Percentiles rank a stretch among this genome's conserved stretches.
phyloP scores from a whole-genome alignment of 2,113 vertebrate genomes.

The Platysternon megacephalum region DNA sequence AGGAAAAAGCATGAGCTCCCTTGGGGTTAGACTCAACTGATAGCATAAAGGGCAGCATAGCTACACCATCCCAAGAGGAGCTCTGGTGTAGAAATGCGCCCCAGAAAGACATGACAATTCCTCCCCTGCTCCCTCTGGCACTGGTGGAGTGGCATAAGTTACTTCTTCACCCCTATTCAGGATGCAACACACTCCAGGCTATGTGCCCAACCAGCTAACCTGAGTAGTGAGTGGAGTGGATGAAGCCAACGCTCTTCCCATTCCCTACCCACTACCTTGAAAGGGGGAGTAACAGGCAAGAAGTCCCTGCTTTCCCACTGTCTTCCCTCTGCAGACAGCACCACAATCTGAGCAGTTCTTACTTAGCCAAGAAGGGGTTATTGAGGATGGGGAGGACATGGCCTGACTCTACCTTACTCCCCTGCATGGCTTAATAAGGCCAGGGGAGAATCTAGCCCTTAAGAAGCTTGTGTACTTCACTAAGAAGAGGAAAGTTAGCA shows the following conservation, averaged over 20 bases:
- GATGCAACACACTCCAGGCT: rapidly evolving
- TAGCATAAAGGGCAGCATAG: neutral
- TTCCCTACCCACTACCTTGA: neutral
- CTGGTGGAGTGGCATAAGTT: neutral
- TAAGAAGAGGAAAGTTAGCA: neutral
- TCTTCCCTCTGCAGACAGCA: neutral
- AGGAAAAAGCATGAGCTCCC: neutral
- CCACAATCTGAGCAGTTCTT: neutral
- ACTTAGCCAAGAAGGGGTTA: neutral
- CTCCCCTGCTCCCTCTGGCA: rapidly evolving
- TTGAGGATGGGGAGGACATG: neutral
- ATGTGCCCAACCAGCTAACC: neutral
- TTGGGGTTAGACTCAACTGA: neutral
- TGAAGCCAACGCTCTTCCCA: rapidly evolving
- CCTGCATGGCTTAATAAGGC: neutral
- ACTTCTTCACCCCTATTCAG: neutral
- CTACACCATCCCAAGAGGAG: rapidly evolving
- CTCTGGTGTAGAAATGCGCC: neutral
- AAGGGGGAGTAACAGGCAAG: neutral
- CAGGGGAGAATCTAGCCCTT: neutral
- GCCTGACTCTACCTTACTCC: neutral
- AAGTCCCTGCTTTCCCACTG: neutral
- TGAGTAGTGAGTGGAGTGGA: rapidly evolving
- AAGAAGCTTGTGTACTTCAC: neutral
- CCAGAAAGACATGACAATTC: rapidly evolving